Conservation (phyloP, 1,140 invertebrate species). For the Aplysia californica region DNA sequence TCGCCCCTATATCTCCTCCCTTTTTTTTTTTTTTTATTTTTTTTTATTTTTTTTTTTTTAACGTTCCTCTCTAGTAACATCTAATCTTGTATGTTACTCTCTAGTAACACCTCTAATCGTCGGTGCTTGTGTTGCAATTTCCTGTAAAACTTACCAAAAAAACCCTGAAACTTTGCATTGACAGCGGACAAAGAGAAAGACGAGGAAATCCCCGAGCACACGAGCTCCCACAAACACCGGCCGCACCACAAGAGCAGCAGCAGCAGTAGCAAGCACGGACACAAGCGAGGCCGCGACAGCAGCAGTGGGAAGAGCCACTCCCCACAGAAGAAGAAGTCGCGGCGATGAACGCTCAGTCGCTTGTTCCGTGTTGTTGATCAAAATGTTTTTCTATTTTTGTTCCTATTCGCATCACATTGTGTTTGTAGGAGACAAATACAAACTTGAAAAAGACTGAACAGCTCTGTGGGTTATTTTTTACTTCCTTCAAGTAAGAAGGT, state of each 20-base stretch:
- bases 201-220: conserved; percentile 7
- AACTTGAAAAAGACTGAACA: no score
- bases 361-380: no score
- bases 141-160: background rate
- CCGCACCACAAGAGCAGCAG: background rate
- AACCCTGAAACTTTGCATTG: background rate
- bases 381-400: no score
- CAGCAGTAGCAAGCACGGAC: background rate
- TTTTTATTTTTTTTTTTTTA: background rate
- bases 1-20: no score
- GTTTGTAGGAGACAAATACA: no score
- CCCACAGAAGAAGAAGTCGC: conserved; percentile 19
- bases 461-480: no score
- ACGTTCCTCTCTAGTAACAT: background rate
- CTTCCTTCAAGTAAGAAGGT: no score
- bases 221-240: conserved; percentile 18
- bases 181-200: conserved; percentile 37
- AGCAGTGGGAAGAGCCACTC: background rate
- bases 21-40: background rate
- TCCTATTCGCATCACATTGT: no score
- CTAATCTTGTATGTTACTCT: no score
- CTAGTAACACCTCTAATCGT: background rate
- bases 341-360: no score
- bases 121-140: background rate
- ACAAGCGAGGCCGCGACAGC: conserved; percentile 14